Conservation (phyloP, 2,888 invertebrate species). For the Artemia sp. region DNA sequence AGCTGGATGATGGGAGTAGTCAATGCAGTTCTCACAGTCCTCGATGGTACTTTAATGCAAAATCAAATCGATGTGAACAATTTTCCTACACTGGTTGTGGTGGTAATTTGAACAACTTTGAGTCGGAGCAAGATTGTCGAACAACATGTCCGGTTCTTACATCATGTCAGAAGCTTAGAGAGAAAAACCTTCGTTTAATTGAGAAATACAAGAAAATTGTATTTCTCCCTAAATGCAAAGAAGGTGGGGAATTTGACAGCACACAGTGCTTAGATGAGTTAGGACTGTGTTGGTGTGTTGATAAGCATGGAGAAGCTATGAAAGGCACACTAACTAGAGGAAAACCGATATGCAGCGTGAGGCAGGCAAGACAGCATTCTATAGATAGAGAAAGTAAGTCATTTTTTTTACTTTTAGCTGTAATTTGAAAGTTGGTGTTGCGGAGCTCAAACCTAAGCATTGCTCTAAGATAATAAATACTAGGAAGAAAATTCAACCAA, state of each 20-base stretch:
- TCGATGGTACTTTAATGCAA: conserved; percentile 59
- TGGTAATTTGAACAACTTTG: conserved; percentile 69
- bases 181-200: conserved; percentile 55
- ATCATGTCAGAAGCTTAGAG: conserved; percentile 57
- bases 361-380: conserved; percentile 49
- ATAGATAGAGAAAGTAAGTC: conserved; percentile 24
- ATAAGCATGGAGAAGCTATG: conserved; percentile 57
- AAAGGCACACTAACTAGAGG: conserved; percentile 59
- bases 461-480: no score
- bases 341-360: conserved; percentile 55
- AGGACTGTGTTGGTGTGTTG: conserved; percentile 75
- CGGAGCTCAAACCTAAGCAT: no score
- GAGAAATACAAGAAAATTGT: conserved; percentile 53
- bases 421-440: no score
- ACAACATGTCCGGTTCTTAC: conserved; percentile 62
- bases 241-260: conserved; percentile 56
- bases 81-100: conserved; percentile 54
- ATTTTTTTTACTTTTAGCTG: no score
- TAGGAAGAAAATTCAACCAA: no score
- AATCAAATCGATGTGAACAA: conserved; percentile 53
- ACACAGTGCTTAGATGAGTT: conserved; percentile 58
- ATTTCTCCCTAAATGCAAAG: conserved; percentile 58
- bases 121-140: conserved; percentile 54
- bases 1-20: conserved; percentile 24
- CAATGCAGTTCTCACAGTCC: conserved; percentile 29